A percentile compares a stretch with the other conserved stretches of the same genome.
phyloP scores from a whole-genome alignment of 2,113 vertebrate genomes.

The Gambusia holbrooki region DNA sequence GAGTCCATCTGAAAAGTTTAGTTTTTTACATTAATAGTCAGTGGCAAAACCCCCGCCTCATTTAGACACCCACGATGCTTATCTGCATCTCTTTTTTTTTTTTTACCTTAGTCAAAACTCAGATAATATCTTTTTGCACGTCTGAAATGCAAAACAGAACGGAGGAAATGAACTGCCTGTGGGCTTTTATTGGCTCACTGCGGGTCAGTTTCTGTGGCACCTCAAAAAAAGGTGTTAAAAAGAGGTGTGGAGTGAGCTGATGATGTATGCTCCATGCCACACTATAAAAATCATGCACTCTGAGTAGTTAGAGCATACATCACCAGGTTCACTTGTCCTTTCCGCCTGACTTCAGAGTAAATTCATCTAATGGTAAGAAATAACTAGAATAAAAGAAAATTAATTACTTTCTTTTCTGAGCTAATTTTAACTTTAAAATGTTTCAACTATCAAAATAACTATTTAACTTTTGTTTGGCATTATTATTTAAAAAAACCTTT shows the following conservation, averaged over 20 bases:
- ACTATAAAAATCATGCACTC: constrained; percentile 41
- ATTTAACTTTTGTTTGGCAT: neutral
- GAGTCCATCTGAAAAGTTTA: neutral
- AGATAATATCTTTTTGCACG: constrained; percentile 7
- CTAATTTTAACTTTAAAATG: neutral
- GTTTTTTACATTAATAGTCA: neutral
- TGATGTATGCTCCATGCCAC: constrained; percentile 9
- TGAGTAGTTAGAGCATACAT: neutral
- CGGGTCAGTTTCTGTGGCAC: constrained; percentile 21
- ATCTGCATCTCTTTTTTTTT: constrained; percentile 5
- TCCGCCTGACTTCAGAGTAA: neutral
- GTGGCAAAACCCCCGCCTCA: constrained; percentile 54
- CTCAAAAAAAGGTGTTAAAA: neutral
- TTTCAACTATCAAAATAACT: neutral
- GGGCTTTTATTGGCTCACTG: constrained; percentile 5
- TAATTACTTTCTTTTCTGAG: neutral
- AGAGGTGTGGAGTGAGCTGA: constrained; percentile 6
- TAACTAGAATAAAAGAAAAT: neutral
- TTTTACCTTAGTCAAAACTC: constrained; percentile 13
- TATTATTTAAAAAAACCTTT: neutral
- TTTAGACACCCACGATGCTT: constrained; percentile 37
- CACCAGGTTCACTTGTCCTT: constrained; percentile 1
- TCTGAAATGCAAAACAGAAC: constrained; percentile 58
- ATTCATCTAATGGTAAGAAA: constrained; percentile 58
- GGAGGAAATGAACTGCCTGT: constrained; percentile 51